phyloP scores from a whole-genome alignment of 2,797 vertebrate genomes.

The Spea hammondii region DNA sequence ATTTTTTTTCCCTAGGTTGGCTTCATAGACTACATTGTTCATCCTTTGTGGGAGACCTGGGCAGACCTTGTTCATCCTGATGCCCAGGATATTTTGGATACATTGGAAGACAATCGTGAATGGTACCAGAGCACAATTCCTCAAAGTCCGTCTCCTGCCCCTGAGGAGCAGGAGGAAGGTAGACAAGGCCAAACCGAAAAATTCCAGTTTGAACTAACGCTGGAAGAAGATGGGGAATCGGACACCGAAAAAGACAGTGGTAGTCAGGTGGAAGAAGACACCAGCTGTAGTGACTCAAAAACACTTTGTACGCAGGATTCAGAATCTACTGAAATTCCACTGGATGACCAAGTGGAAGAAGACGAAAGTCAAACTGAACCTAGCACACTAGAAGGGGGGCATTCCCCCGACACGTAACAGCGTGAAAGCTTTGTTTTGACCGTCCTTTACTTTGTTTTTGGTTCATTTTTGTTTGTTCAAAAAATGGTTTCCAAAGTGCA shows the following conservation, averaged over 20 bases:
- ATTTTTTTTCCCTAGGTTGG: constrained; percentile 78
- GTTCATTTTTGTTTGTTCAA: constrained; percentile 45
- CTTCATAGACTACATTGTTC: constrained; percentile 98
- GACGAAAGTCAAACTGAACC: constrained; percentile 74
- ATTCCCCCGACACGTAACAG: constrained; percentile 83
- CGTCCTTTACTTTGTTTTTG: constrained; percentile 30
- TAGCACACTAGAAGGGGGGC: constrained; percentile 73
- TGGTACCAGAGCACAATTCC: constrained; percentile 99
- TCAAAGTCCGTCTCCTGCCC: constrained; percentile 90
- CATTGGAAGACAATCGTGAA: constrained; percentile 96
- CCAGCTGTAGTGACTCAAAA: constrained; percentile 97
- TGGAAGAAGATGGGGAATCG: constrained; percentile 95
- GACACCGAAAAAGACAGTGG: constrained; percentile 97
- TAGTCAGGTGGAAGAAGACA: constrained; percentile 93
- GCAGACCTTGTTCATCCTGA: constrained; percentile 96
- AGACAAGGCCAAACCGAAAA: constrained; percentile 88
- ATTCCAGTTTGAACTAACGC: constrained; percentile 96
- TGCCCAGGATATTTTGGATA: constrained; percentile 97
- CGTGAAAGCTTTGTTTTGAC: constrained; percentile 61
- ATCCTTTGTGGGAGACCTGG: constrained; percentile 98
- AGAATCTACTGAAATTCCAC: constrained; percentile 92
- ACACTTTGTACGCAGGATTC: constrained; percentile 99
- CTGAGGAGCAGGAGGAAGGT: constrained; percentile 85
- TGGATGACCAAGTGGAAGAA: constrained; percentile 91
- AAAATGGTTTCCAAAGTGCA: constrained; percentile 79